phyloP scores from a whole-genome alignment of 2,113 vertebrate genomes.

The Pomatorhinus ruficollis region DNA sequence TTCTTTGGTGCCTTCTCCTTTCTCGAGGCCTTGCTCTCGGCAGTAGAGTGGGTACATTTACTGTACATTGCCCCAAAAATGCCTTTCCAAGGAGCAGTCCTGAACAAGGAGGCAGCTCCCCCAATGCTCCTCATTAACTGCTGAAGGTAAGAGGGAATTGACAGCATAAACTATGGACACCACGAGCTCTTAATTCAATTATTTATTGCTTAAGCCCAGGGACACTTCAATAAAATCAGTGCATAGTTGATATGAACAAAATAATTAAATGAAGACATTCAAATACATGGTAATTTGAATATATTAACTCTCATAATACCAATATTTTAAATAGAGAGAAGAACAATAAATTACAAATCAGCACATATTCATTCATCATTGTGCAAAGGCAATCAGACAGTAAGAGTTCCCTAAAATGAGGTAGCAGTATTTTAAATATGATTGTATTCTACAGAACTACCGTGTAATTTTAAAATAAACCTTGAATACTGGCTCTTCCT shows the following conservation, averaged over 20 bases:
- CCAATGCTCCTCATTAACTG: rapidly evolving
- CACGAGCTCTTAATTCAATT: neutral
- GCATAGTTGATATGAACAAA: neutral
- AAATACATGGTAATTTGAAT: neutral
- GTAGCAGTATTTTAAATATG: constrained; percentile 57
- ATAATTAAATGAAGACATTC: neutral
- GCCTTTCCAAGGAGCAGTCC: neutral
- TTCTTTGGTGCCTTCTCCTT: neutral
- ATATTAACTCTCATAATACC: constrained; percentile 68
- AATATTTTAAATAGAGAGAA: constrained; percentile 69
- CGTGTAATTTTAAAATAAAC: neutral
- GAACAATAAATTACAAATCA: constrained; percentile 72
- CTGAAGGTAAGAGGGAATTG: neutral
- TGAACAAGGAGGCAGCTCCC: neutral
- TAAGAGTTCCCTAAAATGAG: constrained; percentile 35
- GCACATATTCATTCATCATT: neutral
- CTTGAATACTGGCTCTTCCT: neutral
- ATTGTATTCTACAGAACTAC: neutral
- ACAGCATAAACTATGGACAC: neutral
- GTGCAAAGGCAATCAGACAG: neutral
- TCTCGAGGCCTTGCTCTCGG: neutral
- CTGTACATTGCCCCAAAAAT: neutral
- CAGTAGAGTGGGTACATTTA: neutral
- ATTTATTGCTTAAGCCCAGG: constrained; percentile 44
- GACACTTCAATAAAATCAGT: neutral